Conservation (phyloP, 1,140 invertebrate genomes). For the Neotoxoptera formosana region DNA sequence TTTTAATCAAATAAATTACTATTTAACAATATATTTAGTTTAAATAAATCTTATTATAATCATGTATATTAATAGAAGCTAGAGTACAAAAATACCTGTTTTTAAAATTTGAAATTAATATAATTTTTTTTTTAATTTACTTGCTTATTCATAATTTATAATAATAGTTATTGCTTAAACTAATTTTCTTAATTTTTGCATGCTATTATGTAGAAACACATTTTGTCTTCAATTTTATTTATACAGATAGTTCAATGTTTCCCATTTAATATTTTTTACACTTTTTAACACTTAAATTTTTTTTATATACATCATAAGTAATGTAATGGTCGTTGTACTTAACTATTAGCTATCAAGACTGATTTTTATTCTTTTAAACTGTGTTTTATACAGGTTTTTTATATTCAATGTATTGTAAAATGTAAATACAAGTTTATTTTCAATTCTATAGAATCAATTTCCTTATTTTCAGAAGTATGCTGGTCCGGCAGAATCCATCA, state of each 20-base stretch:
- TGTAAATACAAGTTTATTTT: neutral
- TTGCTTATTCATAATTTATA: neutral
- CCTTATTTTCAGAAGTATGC: slow-evolving; percentile 48
- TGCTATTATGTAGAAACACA: neutral
- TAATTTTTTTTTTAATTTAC: too few species aligned
- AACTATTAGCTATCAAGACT: neutral
- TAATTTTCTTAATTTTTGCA: neutral
- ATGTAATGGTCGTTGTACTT: neutral
- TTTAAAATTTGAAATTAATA: neutral
- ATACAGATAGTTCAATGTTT: neutral
- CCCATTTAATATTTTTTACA: neutral
- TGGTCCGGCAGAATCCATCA: neutral
- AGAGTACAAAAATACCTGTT: neutral
- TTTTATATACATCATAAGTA: neutral
- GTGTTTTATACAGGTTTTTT: neutral
- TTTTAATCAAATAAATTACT: neutral
- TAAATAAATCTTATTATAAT: neutral
- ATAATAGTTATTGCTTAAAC: neutral
- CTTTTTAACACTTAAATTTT: too few species aligned
- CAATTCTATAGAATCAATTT: neutral
- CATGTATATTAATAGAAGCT: neutral
- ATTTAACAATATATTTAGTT: neutral
- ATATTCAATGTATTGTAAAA: neutral
- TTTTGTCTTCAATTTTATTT: neutral
- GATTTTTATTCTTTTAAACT: neutral